Evolutionary conservation across 2,888 invertebrate genomes (phyloP), one percentile per base, ranked within the genome.

Genomic region (Agrotis clavis): DNA sequence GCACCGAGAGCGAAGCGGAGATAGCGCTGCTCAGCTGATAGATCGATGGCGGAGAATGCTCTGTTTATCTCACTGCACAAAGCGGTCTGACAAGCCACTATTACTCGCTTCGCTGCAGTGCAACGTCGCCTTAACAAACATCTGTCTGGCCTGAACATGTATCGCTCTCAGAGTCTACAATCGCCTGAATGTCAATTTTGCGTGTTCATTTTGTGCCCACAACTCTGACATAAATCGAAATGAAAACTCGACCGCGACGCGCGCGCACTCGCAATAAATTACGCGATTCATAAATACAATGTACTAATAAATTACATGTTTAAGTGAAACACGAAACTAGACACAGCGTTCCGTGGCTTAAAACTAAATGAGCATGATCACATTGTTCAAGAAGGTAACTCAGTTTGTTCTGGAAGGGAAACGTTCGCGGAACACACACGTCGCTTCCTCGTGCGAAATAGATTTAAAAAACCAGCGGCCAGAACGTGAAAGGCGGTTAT

Each of bases 401-500:
- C 80, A 73, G 78, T 82, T 85, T 75, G 77, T 82, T 80, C 68
- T 60, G 75, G 81, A 83, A 83, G 81, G 84, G 85, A 85, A 88
- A 85, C 85, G 84, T 75, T 84, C 81, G 88, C 90, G 90, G 86
- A 91, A 91, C 92, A 87, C 94, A 94, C 93, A 93, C 93, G 91
- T 92, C 90, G 92, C 92, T 95, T 96, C 96, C 95, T 94, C 92
- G 89, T 92, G 90, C 90, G 87, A 91, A 92, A 92, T 90, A 91
- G 93, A 92, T 93, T 92, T 91, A 90, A 90, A 41, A 91, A 92
- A 88, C 87, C 90, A 90, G 90, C 90, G 92, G 93, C 89, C 94
- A 90, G 89, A 90, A 92, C 95, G 96, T 95, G 96, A 96, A 96
- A 96, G 96, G 96, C 92, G 91, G 95, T 95, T 95, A 96, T 94